Evolutionary conservation across 2,113 vertebrate genomes (phyloP).

Genomic region (Poecile atricapillus): DNA sequence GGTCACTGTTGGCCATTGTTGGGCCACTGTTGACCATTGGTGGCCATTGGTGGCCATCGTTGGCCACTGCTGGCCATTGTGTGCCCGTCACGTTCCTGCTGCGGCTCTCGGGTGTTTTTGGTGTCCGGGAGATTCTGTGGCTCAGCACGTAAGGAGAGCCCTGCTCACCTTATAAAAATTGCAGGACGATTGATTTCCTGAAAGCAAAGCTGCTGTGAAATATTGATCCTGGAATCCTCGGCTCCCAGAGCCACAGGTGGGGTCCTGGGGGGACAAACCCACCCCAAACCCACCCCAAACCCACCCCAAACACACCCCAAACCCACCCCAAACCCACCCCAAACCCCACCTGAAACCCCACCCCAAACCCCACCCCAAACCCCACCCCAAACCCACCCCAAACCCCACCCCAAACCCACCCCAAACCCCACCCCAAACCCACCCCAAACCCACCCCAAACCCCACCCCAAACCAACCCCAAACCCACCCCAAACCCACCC

Average conservation of each 20-base stretch:
- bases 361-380: no score
- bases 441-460: neutral
- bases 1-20: no score
- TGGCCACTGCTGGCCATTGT: no score
- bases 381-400: neutral
- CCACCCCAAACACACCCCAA: no score
- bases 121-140: neutral
- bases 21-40: no score
- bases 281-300: neutral
- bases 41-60: no score
- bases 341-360: no score
- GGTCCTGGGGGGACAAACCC: neutral
- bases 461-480: no score
- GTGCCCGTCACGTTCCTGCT: no score
- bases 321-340: neutral
- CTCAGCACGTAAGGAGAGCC: constrained; percentile 11
- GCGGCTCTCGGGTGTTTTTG: no score
- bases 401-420: neutral
- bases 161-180: constrained; percentile 49
- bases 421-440: no score
- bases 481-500: neutral
- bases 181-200: constrained; percentile 54
- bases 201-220: constrained; percentile 26
- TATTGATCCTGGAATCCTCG: neutral
- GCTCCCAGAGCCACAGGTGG: neutral